phyloP scores from a whole-genome alignment of 2,797 vertebrate species.

The Thunnus albacares region DNA sequence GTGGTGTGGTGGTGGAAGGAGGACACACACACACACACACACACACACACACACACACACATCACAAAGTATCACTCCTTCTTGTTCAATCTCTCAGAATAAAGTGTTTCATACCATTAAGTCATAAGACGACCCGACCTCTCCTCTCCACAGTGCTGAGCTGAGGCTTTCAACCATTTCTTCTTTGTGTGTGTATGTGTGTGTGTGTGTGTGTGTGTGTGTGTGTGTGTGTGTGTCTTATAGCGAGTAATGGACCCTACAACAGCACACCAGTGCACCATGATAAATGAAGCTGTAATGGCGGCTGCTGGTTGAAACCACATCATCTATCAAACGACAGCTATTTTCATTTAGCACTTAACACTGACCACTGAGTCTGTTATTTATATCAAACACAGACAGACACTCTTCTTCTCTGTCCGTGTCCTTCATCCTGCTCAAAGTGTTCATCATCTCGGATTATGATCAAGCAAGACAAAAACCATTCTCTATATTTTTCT shows the following conservation, averaged over 20 bases:
- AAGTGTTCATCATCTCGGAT: neutral
- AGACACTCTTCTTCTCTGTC: neutral
- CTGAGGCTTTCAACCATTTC: constrained; percentile 35
- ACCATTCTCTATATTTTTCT: too few species aligned
- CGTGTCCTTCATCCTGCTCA: neutral
- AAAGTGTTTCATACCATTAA: constrained; percentile 55
- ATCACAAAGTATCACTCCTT: constrained; percentile 20
- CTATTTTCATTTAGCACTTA: constrained; percentile 42
- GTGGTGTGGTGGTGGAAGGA: neutral
- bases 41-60: constrained; percentile 29
- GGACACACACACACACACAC: constrained; percentile 28
- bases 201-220: constrained; percentile 6
- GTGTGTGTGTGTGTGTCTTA: neutral
- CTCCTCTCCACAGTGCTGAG: constrained; percentile 8
- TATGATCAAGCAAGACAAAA: too few species aligned
- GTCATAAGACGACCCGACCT: constrained; percentile 21
- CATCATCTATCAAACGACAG: constrained; percentile 46
- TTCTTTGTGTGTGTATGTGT: neutral
- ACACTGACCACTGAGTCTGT: constrained; percentile 16
- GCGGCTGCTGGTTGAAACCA: constrained; percentile 28
- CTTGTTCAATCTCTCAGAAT: constrained; percentile 46
- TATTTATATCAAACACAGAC: neutral
- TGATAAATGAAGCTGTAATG: constrained; percentile 57
- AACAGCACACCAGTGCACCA: constrained; percentile 2
- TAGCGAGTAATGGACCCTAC: constrained; percentile 41